phyloP scores from a whole-genome alignment of 2,888 invertebrate species.

The Pycnomerus fuliginosus region DNA sequence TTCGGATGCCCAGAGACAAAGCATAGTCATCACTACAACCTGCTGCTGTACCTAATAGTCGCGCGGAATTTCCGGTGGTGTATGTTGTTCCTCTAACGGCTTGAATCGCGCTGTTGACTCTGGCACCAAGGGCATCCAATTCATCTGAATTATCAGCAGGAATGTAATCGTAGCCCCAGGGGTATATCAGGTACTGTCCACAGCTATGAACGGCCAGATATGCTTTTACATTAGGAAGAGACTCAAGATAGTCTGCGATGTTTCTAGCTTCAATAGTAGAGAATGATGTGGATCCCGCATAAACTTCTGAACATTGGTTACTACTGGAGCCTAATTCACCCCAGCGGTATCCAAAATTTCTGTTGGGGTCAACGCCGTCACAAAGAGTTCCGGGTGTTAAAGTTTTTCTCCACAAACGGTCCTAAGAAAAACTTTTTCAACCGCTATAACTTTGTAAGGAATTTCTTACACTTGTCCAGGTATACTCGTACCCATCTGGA shows the following conservation, averaged over 20 bases:
- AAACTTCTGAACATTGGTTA: conserved; percentile 52
- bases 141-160: conserved; percentile 54
- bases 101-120: conserved; percentile 52
- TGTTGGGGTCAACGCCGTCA: conserved; percentile 71
- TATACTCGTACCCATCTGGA: conserved; percentile 70
- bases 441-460: no score
- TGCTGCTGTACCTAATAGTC: conserved; percentile 56
- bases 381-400: conserved; percentile 50
- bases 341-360: conserved; percentile 74
- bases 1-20: conserved; percentile 56
- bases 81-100: conserved; percentile 51
- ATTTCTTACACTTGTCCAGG: conserved; percentile 32
- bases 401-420: conserved; percentile 39
- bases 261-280: conserved; percentile 60
- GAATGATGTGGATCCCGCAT: conserved; percentile 52
- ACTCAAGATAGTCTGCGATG: conserved; percentile 59
- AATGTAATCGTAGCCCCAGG: conserved; percentile 64
- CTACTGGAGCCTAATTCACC: conserved; percentile 50
- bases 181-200: conserved; percentile 68
- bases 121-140: conserved; percentile 52
- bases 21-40: conserved; percentile 70
- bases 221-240: conserved; percentile 56
- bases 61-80: conserved; percentile 52
- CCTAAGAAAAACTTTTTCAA: no score
- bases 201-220: conserved; percentile 76